Evolutionary conservation across 1,140 invertebrate species (phyloP), one percentile per base, ranked within the genome.

Genomic region (Lepidurus couesii): DNA sequence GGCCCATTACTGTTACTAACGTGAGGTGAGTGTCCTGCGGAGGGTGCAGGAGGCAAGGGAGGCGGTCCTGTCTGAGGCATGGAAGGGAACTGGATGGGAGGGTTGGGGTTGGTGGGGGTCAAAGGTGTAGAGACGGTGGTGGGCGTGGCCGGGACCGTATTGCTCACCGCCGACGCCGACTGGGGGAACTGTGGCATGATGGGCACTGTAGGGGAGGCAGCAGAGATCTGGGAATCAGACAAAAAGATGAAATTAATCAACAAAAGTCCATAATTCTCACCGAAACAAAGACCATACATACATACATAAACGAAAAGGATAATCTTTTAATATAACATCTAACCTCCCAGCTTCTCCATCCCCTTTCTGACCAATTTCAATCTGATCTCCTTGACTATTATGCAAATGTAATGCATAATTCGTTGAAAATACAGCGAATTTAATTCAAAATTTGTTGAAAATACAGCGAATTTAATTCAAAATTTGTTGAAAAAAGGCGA

Each of bases 1-100:
- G 80, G 75, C 21, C 53, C 65, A 75, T 90, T 92, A 90, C 89
- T 90, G 89, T 87, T 91, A 90, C 89, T 93, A 92, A 88, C 90
- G 91, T 89, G 92, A 73, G 65, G 76, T 77, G 73, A 34, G 74
- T 26, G 90, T 78, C 75, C 77, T 24, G 44, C 76, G 75, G 47
- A 24, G 26, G 76, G 80, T 75, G 77, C 75, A 24, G 45, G 78
- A 7, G 53, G 13, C 21, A 65, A 65, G 6, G 53, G 16, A 65
- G 53, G 53, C 53, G 53, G 53, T 13, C 53, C 53, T n/a, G 53
- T 21, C 53, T 65, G 53, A 21, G 53, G 53, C 53, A 73, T 77
- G 74, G 77, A 78, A 74, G 79, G 81, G 10, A 75, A 75, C 26
- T n/a, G 73, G 45, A 65, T 11, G 80, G 65, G 79, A 74, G 80